phyloP scores from a whole-genome alignment of 1,140 invertebrate species.

The Zaprionus capensis region DNA sequence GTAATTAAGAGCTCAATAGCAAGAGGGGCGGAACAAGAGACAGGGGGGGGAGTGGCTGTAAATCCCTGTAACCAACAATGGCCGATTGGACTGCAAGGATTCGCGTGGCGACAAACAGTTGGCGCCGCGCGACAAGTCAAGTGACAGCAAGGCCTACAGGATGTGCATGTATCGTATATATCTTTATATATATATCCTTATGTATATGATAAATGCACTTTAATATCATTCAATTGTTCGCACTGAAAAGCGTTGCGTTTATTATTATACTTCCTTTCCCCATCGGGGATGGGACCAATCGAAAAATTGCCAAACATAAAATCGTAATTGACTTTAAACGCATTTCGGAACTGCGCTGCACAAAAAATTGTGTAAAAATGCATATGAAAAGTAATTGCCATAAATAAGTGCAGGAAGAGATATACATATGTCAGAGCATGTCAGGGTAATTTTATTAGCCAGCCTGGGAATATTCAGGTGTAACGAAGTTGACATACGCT shows the following conservation, averaged over 20 bases:
- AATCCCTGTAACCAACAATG: slow-evolving; percentile 67
- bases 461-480: neutral
- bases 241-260: slow-evolving; percentile 51
- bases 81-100: slow-evolving; percentile 28
- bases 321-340: slow-evolving; percentile 29
- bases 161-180: neutral
- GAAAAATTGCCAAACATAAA: slow-evolving; percentile 4
- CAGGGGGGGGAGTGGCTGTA: slow-evolving; percentile 47
- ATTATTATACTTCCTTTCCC: slow-evolving; percentile 44
- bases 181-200: neutral
- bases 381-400: slow-evolving; percentile 54
- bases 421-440: slow-evolving; percentile 31
- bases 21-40: neutral
- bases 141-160: slow-evolving; percentile 49
- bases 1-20: slow-evolving; percentile 67
- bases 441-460: slow-evolving; percentile 53
- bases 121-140: slow-evolving; percentile 56
- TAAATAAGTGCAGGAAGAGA: slow-evolving; percentile 65
- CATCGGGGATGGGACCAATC: neutral
- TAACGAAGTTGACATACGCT: slow-evolving; percentile 10
- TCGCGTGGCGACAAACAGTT: slow-evolving; percentile 58
- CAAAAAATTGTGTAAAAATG: slow-evolving; percentile 54
- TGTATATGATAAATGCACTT: slow-evolving; percentile 40
- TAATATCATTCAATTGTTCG: slow-evolving; percentile 48
- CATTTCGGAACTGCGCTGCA: neutral